A percentile compares a stretch with the other conserved stretches of the same genome.
phyloP scores from a whole-genome alignment of 1,140 invertebrate species.

The Diabrotica virgifera region DNA sequence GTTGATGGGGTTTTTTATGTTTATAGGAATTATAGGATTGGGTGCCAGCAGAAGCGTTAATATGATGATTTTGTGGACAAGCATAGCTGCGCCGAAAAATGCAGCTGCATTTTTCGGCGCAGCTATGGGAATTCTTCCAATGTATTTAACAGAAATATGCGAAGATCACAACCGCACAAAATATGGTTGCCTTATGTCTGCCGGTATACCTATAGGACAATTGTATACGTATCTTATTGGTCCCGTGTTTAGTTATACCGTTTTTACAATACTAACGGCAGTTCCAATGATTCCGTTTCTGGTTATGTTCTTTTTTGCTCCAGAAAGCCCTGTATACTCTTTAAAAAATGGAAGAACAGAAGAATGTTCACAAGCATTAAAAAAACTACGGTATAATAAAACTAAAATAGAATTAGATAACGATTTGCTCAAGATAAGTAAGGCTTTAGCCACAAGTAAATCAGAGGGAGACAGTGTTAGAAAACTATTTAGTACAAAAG shows the following conservation, averaged over 20 bases:
- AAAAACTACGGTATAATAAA: slow-evolving; percentile 62
- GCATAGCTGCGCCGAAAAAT: too few relatives aligned
- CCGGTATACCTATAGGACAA: slow-evolving; percentile 40
- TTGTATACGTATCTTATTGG: slow-evolving; percentile 56
- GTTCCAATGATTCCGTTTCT: slow-evolving; percentile 62
- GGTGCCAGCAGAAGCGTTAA: slow-evolving; percentile 43
- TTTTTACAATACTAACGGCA: slow-evolving; percentile 62
- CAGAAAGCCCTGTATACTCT: slow-evolving; percentile 77
- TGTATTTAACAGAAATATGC: slow-evolving; percentile 53
- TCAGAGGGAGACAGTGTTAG: slow-evolving; percentile 52
- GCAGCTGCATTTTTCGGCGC: slow-evolving; percentile 48
- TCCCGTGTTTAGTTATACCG: slow-evolving; percentile 57
- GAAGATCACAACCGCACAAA: slow-evolving; percentile 16
- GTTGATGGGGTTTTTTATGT: slow-evolving; percentile 44
- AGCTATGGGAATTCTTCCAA: slow-evolving; percentile 50
- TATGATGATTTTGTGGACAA: slow-evolving; percentile 46
- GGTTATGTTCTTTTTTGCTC: slow-evolving; percentile 69
- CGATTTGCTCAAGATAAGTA: slow-evolving; percentile 56
- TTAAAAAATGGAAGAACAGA: slow-evolving; percentile 56
- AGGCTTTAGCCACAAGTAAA: slow-evolving; percentile 53
- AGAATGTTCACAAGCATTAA: slow-evolving; percentile 62
- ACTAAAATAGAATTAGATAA: slow-evolving; percentile 53
- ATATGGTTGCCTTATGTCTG: slow-evolving; percentile 61
- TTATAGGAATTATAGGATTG: slow-evolving; percentile 47
- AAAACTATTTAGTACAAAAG: slow-evolving; percentile 57